Percentiles rank a stretch among this genome's conserved stretches.
These are phyloP conservation scores for Caenorhabditis macrosperma DNA, from an alignment of 2,888 invertebrate species.

Conservation along the genomic window DNA sequence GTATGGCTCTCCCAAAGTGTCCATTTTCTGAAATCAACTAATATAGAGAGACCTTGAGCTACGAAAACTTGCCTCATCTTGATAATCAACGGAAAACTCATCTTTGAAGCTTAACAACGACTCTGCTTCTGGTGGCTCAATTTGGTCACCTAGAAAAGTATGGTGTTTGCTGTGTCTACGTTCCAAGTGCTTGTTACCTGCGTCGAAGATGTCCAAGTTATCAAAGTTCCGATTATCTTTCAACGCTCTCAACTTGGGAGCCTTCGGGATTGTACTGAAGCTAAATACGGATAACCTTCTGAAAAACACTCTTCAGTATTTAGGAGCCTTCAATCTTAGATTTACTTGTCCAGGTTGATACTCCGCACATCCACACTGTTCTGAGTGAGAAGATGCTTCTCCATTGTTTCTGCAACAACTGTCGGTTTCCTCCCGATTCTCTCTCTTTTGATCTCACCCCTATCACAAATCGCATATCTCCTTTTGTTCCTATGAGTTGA, in stretches of 20 bases:
- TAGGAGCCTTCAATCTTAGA: not conserved
- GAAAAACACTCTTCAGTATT: not conserved
- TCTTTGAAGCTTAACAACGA: conserved; percentile 7
- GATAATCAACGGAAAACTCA: conserved; percentile 41
- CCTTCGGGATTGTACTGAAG: conserved; percentile 40
- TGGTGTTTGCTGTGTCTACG: too few relatives aligned
- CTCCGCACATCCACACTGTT: conserved; percentile 40
- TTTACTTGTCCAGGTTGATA: conserved; percentile 47
- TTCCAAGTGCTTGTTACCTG: too few relatives aligned
- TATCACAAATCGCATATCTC: conserved; percentile 47
- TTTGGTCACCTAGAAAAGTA: not conserved
- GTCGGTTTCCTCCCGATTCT: too few relatives aligned
- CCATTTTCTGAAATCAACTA: conserved; percentile 31
- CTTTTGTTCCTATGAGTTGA: conserved; percentile 43
- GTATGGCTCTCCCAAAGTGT: conserved; percentile 26
- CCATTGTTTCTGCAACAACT: conserved; percentile 43
- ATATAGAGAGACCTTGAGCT: too few relatives aligned
- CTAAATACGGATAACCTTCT: conserved; percentile 36
- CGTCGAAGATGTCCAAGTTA: conserved; percentile 43
- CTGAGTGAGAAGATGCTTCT: conserved; percentile 11
- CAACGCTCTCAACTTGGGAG: conserved; percentile 33
- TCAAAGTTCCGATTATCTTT: conserved; percentile 42
- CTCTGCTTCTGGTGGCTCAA: not conserved
- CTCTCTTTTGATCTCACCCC: too few relatives aligned
- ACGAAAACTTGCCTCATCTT: conserved; percentile 36